phyloP scores from a whole-genome alignment of 1,140 invertebrate species.

The Solenopsis fugax region DNA sequence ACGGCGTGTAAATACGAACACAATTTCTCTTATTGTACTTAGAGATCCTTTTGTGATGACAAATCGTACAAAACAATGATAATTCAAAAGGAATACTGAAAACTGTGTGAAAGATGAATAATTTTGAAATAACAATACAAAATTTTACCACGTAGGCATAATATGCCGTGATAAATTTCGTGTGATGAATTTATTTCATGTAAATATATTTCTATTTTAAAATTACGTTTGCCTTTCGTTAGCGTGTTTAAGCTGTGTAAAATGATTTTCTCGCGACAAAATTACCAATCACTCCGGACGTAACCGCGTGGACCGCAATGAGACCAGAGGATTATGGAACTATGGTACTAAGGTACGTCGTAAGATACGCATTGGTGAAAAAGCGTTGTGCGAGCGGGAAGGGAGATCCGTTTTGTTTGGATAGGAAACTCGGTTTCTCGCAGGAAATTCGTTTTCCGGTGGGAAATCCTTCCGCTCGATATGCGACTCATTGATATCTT shows the following conservation, averaged over 20 bases:
- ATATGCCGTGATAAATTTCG: neutral
- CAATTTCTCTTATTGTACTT: neutral
- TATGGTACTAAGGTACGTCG: constrained; percentile 54
- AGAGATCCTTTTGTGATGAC: neutral
- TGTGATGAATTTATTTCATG: neutral
- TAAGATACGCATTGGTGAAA: constrained; percentile 35
- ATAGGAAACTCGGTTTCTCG: constrained; percentile 35
- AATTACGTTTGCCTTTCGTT: neutral
- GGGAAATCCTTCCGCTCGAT: constrained; percentile 26
- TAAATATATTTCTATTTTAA: neutral
- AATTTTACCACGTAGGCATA: neutral
- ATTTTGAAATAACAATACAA: neutral
- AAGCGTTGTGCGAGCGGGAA: neutral
- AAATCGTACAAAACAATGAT: neutral
- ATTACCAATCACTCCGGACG: constrained; percentile 5
- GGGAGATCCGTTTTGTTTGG: constrained; percentile 24
- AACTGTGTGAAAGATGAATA: neutral
- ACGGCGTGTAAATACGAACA: neutral
- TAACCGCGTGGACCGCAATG: constrained; percentile 14
- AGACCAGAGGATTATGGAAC: constrained; percentile 35
- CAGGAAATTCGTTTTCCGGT: constrained; percentile 49
- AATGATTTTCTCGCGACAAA: neutral
- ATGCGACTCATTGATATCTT: constrained; percentile 54
- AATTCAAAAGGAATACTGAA: neutral
- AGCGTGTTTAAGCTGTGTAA: neutral